These are phyloP conservation scores for Parasteatoda tepidariorum DNA, from an alignment of 1,140 invertebrate species.

Conservation along the genomic window DNA sequence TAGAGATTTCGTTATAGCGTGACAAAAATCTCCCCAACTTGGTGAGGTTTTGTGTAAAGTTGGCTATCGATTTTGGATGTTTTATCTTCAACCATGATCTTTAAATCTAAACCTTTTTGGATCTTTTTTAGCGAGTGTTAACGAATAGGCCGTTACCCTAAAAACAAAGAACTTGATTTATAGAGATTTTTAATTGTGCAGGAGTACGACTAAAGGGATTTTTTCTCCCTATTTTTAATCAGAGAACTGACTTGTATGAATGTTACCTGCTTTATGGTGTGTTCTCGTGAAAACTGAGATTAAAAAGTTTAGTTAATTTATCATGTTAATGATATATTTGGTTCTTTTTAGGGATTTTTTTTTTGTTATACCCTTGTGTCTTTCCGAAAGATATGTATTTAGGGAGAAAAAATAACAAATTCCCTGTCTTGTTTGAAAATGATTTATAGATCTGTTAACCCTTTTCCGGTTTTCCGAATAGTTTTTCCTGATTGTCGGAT, in stretches of 20 bases:
- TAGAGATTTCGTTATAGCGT: slow-evolving; percentile 45
- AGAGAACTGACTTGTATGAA: neutral
- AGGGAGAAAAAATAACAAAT: too few species aligned
- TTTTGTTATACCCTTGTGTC: neutral
- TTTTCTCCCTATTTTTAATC: neutral
- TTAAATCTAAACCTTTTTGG: slow-evolving; percentile 26
- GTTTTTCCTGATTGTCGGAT: too few species aligned
- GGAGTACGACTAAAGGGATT: neutral
- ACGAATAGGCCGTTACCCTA: neutral
- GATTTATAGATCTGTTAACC: too few species aligned
- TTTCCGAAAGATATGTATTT: too few species aligned
- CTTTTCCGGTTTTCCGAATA: too few species aligned
- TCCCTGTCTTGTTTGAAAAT: too few species aligned
- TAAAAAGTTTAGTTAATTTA: slow-evolving; percentile 1
- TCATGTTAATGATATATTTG: slow-evolving; percentile 7
- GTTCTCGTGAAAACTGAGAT: neutral
- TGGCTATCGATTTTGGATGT: slow-evolving; percentile 30
- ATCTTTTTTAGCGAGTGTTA: neutral
- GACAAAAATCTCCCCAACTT: slow-evolving; percentile 47
- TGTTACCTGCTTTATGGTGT: neutral
- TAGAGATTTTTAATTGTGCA: slow-evolving; percentile 26
- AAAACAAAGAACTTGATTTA: slow-evolving; percentile 40
- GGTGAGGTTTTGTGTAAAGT: slow-evolving; percentile 1
- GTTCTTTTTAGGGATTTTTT: neutral
- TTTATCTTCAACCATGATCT: slow-evolving; percentile 32